Evolutionary conservation across 2,888 invertebrate genomes (phyloP).

Genomic region (Chymomyza caudatula): DNA sequence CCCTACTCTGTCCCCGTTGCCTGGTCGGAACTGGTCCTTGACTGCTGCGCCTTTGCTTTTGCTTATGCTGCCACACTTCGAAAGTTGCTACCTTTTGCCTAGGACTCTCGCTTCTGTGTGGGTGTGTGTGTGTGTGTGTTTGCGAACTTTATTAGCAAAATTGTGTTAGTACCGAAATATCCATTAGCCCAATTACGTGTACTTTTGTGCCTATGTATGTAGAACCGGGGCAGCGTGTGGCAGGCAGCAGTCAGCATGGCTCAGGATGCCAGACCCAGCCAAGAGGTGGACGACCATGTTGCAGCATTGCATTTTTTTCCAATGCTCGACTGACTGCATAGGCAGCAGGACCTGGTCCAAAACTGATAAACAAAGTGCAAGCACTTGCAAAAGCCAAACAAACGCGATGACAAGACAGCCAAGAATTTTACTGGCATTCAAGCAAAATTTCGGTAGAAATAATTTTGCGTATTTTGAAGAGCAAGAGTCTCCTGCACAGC

Average conservation of each 20-base stretch:
- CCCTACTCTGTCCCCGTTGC: neutral
- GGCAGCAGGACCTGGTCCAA: neutral
- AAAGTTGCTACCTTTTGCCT: slow-evolving; percentile 2
- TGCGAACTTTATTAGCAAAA: slow-evolving; percentile 70
- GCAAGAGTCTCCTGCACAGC: neutral
- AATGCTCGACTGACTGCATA: neutral
- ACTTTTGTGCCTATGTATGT: slow-evolving; percentile 64
- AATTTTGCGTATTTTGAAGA: slow-evolving; percentile 13
- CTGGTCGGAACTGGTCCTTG: neutral
- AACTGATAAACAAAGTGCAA: slow-evolving; percentile 52
- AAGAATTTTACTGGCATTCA: neutral
- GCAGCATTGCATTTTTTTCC: neutral
- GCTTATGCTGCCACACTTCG: slow-evolving; percentile 24
- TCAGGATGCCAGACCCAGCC: neutral
- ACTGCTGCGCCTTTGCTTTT: slow-evolving; percentile 11
- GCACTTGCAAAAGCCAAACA: slow-evolving; percentile 45
- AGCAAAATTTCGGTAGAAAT: slow-evolving; percentile 4
- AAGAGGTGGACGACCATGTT: neutral
- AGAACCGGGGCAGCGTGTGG: slow-evolving; percentile 25
- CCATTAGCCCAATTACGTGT: slow-evolving; percentile 72
- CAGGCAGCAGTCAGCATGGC: neutral
- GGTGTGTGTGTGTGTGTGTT: slow-evolving; percentile 45
- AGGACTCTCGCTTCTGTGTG: neutral
- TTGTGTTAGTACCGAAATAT: slow-evolving; percentile 72
- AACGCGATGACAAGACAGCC: slow-evolving; percentile 33